Conservation (phyloP, 2,113 vertebrate species). For the Oncorhynchus clarkii region DNA sequence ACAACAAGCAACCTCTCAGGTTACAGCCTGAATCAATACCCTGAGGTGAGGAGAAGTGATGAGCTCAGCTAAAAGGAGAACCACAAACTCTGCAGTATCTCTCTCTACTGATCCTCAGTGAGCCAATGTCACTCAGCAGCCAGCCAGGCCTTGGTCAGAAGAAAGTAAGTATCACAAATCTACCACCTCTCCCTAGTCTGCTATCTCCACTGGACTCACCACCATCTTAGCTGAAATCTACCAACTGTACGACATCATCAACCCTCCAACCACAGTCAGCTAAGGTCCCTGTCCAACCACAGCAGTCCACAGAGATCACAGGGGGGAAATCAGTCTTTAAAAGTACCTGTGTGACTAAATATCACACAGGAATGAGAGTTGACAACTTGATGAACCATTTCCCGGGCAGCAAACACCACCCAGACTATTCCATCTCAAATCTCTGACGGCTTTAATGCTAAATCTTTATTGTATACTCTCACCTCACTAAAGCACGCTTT, state of each 20-base stretch:
- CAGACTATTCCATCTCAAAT: constrained; percentile 30
- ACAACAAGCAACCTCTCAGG: constrained; percentile 52
- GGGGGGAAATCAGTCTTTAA: constrained; percentile 12
- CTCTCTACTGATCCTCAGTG: too few relatives aligned
- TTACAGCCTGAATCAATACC: constrained; percentile 59
- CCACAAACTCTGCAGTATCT: constrained; percentile 62
- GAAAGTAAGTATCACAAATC: background rate
- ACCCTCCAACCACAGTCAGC: background rate
- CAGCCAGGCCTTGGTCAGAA: background rate
- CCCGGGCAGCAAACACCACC: constrained; percentile 10
- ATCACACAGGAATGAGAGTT: constrained; percentile 29
- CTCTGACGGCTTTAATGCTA: constrained; percentile 32
- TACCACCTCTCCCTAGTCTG: background rate
- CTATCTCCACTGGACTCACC: background rate
- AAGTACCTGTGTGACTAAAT: constrained; percentile 55
- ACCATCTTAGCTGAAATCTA: background rate
- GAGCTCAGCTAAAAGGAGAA: constrained; percentile 61
- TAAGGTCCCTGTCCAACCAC: background rate
- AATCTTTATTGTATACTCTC: constrained; percentile 27
- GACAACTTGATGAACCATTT: constrained; percentile 38
- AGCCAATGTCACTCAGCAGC: constrained; percentile 40
- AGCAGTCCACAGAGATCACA: background rate
- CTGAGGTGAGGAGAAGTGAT: constrained; percentile 47
- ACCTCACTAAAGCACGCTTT: constrained; percentile 14
- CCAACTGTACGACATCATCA: too few relatives aligned